phyloP scores from a whole-genome alignment of 2,113 vertebrate genomes.

The Eublepharis macularius region DNA sequence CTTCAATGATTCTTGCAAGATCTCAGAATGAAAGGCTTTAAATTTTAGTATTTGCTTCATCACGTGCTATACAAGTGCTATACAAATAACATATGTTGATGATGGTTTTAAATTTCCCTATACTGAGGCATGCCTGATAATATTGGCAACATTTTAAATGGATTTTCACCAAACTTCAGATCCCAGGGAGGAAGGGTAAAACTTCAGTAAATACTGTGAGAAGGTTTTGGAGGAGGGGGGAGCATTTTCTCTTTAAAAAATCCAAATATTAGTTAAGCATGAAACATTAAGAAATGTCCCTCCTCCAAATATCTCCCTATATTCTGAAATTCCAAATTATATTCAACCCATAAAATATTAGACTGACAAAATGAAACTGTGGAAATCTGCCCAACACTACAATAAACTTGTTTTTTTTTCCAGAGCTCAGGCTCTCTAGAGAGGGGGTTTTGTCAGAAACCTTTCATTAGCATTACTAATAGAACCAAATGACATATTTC shows the following conservation, averaged over 20 bases:
- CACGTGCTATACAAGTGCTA: not conserved
- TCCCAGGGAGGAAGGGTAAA: too few species aligned
- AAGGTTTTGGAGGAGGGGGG: not conserved
- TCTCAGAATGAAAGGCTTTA: not conserved
- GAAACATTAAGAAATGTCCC: not conserved
- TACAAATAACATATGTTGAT: not conserved
- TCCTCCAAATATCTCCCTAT: not conserved
- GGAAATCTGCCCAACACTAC: not conserved
- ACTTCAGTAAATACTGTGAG: too few species aligned
- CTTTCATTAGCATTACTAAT: constrained; percentile 23
- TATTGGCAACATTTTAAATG: too few species aligned
- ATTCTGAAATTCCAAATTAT: not conserved
- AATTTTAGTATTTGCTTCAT: not conserved
- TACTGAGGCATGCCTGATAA: not conserved
- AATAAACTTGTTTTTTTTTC: not conserved
- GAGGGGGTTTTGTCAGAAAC: constrained; percentile 8
- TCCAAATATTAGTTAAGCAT: not conserved
- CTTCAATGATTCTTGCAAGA: not conserved
- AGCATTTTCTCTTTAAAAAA: not conserved
- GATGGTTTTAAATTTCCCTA: not conserved
- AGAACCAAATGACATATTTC: constrained; percentile 33
- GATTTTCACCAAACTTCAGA: too few species aligned
- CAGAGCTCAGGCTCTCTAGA: not conserved
- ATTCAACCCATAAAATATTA: not conserved
- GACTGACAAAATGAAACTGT: not conserved